These are phyloP conservation scores for Drosophila borborema DNA, from an alignment of 2,888 invertebrate species.

Conservation along the genomic window DNA sequence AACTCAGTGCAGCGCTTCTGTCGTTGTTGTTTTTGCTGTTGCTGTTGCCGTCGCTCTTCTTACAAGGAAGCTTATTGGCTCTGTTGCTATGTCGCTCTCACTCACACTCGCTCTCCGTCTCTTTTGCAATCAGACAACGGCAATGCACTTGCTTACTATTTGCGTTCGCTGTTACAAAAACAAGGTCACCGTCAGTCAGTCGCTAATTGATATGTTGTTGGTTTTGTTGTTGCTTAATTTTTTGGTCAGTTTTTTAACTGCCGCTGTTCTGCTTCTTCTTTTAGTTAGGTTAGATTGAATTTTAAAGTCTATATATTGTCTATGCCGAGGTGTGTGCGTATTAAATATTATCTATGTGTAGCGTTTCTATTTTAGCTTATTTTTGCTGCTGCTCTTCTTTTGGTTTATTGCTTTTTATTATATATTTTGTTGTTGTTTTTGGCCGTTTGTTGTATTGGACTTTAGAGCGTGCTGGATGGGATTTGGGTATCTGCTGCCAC, in stretches of 20 bases:
- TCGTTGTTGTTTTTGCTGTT: constrained; percentile 12
- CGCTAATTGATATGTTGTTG: constrained; percentile 37
- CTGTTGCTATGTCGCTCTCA: constrained; percentile 56
- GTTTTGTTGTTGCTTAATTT: constrained; percentile 1
- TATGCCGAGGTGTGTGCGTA: constrained; percentile 24
- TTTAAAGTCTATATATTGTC: constrained; percentile 26
- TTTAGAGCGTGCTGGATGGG: constrained; percentile 65
- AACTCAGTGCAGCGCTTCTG: constrained; percentile 24
- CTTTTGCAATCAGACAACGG: constrained; percentile 24
- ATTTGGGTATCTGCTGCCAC: constrained; percentile 88
- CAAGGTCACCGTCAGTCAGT: constrained; percentile 59
- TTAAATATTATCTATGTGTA: constrained; percentile 48
- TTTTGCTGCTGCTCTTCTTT: constrained; percentile 41
- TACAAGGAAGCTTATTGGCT: constrained; percentile 46
- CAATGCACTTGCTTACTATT: constrained; percentile 58
- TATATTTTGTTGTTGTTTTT: constrained; percentile 22
- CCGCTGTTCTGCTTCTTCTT: constrained; percentile 15
- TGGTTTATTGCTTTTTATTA: constrained; percentile 57
- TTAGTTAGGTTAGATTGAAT: constrained; percentile 66
- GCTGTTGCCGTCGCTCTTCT: constrained; percentile 19
- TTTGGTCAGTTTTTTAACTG: constrained; percentile 40
- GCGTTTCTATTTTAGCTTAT: constrained; percentile 43
- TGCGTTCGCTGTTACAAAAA: constrained; percentile 49
- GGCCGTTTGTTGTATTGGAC: constrained; percentile 63
- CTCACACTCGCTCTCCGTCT: constrained; percentile 12